Evolutionary conservation across 2,113 vertebrate genomes (phyloP).

Genomic region (Platanista minor): DNA sequence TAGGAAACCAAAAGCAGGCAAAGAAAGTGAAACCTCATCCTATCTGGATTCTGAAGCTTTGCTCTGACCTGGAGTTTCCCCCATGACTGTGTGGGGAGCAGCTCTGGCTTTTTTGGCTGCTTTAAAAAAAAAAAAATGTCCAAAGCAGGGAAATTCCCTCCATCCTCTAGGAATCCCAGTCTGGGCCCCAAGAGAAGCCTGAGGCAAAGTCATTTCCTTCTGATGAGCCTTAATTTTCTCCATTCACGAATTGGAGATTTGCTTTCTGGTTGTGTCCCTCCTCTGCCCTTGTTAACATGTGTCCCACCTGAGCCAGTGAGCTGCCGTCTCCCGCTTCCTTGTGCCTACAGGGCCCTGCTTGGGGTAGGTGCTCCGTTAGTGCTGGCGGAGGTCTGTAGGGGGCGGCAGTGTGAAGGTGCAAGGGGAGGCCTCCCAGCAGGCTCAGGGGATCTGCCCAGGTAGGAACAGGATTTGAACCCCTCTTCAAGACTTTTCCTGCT

Average conservation of each 20-base stretch:
- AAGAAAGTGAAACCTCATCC: conserved; percentile 36
- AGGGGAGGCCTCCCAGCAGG: background rate
- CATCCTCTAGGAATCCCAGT: background rate
- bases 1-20: conserved; percentile 1
- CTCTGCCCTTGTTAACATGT: background rate
- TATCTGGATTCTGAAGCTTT: background rate
- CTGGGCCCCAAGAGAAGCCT: background rate
- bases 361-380: background rate
- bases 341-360: background rate
- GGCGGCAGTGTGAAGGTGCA: background rate
- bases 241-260: background rate
- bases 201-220: background rate
- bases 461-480: background rate
- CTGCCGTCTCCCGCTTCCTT: background rate
- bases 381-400: background rate
- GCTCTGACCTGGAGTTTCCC: background rate
- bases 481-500: background rate
- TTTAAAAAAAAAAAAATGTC: background rate
- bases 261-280: background rate
- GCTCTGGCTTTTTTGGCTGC: background rate
- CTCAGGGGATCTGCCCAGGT: background rate
- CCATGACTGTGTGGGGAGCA: background rate
- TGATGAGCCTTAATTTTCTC: background rate
- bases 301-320: background rate
- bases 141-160: background rate